Conservation (phyloP, 2,888 invertebrate genomes). For the Plagodis pulveraria region DNA sequence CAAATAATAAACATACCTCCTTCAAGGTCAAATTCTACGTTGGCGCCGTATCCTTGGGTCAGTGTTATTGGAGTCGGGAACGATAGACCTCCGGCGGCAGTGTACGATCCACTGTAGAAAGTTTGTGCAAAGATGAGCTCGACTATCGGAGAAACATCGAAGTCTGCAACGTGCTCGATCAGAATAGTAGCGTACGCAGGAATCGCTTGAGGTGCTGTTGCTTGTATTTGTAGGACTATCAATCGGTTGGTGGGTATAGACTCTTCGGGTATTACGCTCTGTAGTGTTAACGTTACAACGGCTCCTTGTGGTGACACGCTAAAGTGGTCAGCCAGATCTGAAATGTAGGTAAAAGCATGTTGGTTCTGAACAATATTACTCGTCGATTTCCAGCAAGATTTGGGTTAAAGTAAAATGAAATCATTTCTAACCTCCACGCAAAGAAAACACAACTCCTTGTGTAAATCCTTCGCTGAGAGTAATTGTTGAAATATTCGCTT, state of each 20-base stretch:
- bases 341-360: neutral
- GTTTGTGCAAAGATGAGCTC: slow-evolving; percentile 23
- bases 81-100: slow-evolving; percentile 32
- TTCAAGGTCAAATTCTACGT: slow-evolving; percentile 37
- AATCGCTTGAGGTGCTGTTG: slow-evolving; percentile 35
- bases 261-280: slow-evolving; percentile 37
- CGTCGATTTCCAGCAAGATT: neutral
- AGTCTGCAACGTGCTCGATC: slow-evolving; percentile 30
- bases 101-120: slow-evolving; percentile 47
- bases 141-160: slow-evolving; percentile 4
- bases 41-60: slow-evolving; percentile 38
- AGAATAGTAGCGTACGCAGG: slow-evolving; percentile 44
- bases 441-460: slow-evolving; percentile 38
- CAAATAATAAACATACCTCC: slow-evolving; percentile 41
- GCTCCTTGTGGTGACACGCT: slow-evolving; percentile 6
- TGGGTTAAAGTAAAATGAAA: neutral
- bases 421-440: slow-evolving; percentile 26
- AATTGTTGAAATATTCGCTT: slow-evolving; percentile 37
- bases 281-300: slow-evolving; percentile 8
- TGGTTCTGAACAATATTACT: too few relatives aligned
- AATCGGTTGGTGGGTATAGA: slow-evolving; percentile 39
- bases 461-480: slow-evolving; percentile 45
- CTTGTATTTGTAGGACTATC: slow-evolving; percentile 42
- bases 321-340: slow-evolving; percentile 13
- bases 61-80: slow-evolving; percentile 40